A percentile compares a stretch with the other conserved stretches of the same genome.
These are phyloP conservation scores for Eupithecia inturbata DNA, from an alignment of 2,888 invertebrate species.

Conservation along the genomic window DNA sequence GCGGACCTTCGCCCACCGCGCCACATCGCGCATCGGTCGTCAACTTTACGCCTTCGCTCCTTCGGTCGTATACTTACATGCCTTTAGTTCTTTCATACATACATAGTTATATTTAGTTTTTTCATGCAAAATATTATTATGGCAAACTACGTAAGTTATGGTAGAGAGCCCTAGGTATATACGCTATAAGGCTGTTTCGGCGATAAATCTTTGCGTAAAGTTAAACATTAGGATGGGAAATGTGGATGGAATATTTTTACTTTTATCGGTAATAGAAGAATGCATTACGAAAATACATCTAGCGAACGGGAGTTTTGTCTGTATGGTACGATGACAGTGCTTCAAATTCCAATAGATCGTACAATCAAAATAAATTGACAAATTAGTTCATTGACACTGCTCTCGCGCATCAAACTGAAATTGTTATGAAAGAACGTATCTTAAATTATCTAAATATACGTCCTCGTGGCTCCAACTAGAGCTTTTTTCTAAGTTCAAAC, in stretches of 20 bases:
- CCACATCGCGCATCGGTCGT: too few relatives aligned
- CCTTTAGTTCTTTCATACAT: too few relatives aligned
- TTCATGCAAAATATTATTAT: not conserved
- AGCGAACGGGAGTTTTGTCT: not conserved
- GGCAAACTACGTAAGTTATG: not conserved
- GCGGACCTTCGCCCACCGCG: too few relatives aligned
- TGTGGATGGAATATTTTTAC: not conserved
- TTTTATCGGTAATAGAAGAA: not conserved
- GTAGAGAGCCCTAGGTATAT: not conserved
- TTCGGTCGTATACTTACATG: too few relatives aligned
- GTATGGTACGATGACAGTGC: not conserved
- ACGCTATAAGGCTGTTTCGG: too few relatives aligned
- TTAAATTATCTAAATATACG: not conserved
- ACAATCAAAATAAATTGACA: not conserved
- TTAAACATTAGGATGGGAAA: not conserved
- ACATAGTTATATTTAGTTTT: not conserved
- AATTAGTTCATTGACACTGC: not conserved
- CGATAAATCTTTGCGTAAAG: not conserved
- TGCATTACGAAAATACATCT: not conserved
- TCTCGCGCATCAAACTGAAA: not conserved
- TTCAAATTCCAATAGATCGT: not conserved
- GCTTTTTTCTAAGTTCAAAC: conserved; percentile 3
- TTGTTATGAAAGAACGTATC: not conserved
- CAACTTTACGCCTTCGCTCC: too few relatives aligned
- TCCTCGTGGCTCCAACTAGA: not conserved